These are phyloP conservation scores for Pachliopta kotzebuea DNA, from an alignment of 2,888 invertebrate genomes.

Conservation along the genomic window DNA sequence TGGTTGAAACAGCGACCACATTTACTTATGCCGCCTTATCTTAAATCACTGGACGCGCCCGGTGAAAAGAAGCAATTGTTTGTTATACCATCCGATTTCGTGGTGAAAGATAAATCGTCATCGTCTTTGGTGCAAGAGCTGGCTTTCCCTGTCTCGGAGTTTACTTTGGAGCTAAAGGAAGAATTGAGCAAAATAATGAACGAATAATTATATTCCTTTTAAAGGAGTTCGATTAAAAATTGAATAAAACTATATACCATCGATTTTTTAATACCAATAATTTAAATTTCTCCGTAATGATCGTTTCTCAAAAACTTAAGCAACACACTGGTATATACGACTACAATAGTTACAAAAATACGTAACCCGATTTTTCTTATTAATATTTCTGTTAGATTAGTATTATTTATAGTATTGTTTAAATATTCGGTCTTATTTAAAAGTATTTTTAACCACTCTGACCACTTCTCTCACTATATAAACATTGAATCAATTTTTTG, in stretches of 20 bases:
- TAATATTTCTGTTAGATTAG: too few species aligned
- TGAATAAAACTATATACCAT: too few species aligned
- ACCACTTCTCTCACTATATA: too few species aligned
- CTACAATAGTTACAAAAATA: too few species aligned
- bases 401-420: too few species aligned
- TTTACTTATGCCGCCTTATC: conserved; percentile 60
- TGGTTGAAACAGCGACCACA: conserved; percentile 57
- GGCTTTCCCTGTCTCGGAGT: conserved; percentile 65
- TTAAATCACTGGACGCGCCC: conserved; percentile 41
- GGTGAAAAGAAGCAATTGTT: conserved; percentile 60
- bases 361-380: too few species aligned
- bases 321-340: too few species aligned
- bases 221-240: neutral
- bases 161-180: conserved; percentile 63
- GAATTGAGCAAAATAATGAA: conserved; percentile 66
- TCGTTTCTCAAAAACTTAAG: too few species aligned
- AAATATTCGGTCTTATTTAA: too few species aligned
- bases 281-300: too few species aligned
- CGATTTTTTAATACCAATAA: too few species aligned
- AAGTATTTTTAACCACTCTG: too few species aligned
- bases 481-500: neutral
- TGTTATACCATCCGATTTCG: conserved; percentile 65
- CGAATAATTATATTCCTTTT: conserved; percentile 34
- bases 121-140: conserved; percentile 50
- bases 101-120: conserved; percentile 44